Conservation (phyloP, 2,797 vertebrate species). For the Lycodopsis pacificus region DNA sequence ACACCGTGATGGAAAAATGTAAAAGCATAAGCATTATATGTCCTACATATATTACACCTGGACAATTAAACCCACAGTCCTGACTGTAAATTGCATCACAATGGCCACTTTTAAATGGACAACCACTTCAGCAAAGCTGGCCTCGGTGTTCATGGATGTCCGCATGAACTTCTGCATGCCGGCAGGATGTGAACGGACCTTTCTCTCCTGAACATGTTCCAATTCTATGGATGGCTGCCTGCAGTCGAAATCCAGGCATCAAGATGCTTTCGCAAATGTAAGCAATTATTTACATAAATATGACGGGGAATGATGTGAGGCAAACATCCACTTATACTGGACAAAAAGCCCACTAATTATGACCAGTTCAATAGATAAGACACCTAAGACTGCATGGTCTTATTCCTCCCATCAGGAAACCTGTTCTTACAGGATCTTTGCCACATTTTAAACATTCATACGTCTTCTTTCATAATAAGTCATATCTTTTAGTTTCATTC, state of each 20-base stretch:
- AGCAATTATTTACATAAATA: constrained; percentile 36
- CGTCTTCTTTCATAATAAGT: neutral
- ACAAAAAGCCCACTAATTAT: neutral
- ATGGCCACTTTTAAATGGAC: constrained; percentile 30
- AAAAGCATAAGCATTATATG: too few species aligned
- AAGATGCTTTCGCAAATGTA: constrained; percentile 34
- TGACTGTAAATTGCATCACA: neutral
- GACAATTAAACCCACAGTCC: constrained; percentile 3
- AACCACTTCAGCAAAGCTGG: constrained; percentile 35
- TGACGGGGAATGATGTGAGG: constrained; percentile 17
- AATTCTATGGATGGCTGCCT: constrained; percentile 58
- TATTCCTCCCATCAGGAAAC: neutral
- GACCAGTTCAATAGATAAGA: neutral
- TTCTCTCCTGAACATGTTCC: constrained; percentile 53
- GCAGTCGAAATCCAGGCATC: constrained; percentile 17
- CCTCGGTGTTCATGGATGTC: too few species aligned
- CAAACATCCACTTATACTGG: constrained; percentile 19
- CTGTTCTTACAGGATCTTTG: neutral
- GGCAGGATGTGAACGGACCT: constrained; percentile 67
- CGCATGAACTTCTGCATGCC: constrained; percentile 37
- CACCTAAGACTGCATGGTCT: neutral
- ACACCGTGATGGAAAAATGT: too few species aligned
- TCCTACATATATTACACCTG: neutral
- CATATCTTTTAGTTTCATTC: neutral
- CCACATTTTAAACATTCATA: neutral